Base-by-base conservation (phyloP, 2,888 invertebrate genomes). In the Ochlodes sylvanus region DNA sequence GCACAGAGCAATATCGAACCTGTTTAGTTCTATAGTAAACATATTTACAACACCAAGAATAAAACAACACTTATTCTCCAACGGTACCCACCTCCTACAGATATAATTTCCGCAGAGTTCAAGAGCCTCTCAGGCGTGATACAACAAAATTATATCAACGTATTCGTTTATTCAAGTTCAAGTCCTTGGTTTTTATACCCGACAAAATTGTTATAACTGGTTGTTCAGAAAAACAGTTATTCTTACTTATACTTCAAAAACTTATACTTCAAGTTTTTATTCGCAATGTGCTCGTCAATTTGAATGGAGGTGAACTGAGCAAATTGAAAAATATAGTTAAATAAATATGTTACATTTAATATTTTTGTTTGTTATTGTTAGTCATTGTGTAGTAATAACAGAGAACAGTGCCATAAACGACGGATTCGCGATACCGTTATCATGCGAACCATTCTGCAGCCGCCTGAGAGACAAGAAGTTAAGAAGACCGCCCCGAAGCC, bases 391-490 rank as follows among this genome's bases (percentile, higher is more conserved):
- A 7, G 47, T 34, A 5, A 50, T 19, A 41, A 66, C 47, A 42
- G 17, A 57, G 32, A 21, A 64, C 34, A 34, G 1, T 5, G 67
- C 77, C 32, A 77, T 79, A 27, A 79, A 83, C 21, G 75, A 74
- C 41, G 73, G 79, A 9, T 86, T 85, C 65, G 85, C 87, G 7
- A 70, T 70, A 12, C 78, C 88, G 1, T 63, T 71, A 15, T 57
- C 69, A 5, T 86, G 86, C 69, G 69, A 70, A n/a, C 76, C 75
- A 7, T 81, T 71, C 63, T 85, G 87, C 65, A 72, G 71, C n/a
- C 69, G 65, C 27, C 5, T 27, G 17, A 82, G 81, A 70, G 79
- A 75, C 34, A 84, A 81, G 69, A 82, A 81, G 68, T 68, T 70
- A 2, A 67, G 63, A 19, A 60, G 70, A 54, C 72, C 71, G 1